Percentiles rank a stretch among this genome's conserved stretches.
phyloP scores from a whole-genome alignment of 2,797 vertebrate genomes.

The Acipenser oxyrinchus region DNA sequence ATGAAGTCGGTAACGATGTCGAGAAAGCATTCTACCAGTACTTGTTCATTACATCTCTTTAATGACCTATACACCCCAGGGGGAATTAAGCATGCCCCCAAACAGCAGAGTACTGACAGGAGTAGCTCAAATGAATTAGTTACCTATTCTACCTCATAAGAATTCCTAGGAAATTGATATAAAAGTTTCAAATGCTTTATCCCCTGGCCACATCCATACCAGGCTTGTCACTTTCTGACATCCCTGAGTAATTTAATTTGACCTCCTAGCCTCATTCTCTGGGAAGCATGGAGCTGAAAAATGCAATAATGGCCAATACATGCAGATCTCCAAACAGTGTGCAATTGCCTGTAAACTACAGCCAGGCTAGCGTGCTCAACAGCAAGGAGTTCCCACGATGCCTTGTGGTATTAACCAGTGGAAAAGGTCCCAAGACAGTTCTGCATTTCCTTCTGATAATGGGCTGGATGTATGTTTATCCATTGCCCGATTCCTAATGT shows the following conservation, averaged over 20 bases:
- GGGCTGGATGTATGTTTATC: no score
- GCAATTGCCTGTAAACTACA: slow-evolving; percentile 38
- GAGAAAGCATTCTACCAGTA: no score
- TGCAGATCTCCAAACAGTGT: slow-evolving; percentile 36
- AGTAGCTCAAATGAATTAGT: no score
- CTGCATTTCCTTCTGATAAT: not conserved
- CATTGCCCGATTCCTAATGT: no score
- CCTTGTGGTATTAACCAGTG: slow-evolving; percentile 34
- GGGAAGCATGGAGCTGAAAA: slow-evolving; percentile 37
- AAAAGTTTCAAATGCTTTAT: not conserved
- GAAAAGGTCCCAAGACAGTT: slow-evolving; percentile 33
- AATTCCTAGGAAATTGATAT: not conserved
- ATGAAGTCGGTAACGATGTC: no score
- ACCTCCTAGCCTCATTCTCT: slow-evolving; percentile 44
- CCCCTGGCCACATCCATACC: slow-evolving; percentile 17
- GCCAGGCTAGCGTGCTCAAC: slow-evolving; percentile 32
- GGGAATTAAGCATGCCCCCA: no score
- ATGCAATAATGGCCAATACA: slow-evolving; percentile 34
- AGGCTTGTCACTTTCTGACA: slow-evolving; percentile 34
- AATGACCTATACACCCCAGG: no score
- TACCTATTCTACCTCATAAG: no score
- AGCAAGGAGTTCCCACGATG: slow-evolving; percentile 44
- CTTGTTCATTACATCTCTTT: no score
- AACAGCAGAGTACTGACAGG: no score
- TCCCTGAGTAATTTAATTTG: slow-evolving; percentile 65